Evolutionary conservation across 2,888 invertebrate species (phyloP).

Genomic region (Oxycera nigricornis): DNA sequence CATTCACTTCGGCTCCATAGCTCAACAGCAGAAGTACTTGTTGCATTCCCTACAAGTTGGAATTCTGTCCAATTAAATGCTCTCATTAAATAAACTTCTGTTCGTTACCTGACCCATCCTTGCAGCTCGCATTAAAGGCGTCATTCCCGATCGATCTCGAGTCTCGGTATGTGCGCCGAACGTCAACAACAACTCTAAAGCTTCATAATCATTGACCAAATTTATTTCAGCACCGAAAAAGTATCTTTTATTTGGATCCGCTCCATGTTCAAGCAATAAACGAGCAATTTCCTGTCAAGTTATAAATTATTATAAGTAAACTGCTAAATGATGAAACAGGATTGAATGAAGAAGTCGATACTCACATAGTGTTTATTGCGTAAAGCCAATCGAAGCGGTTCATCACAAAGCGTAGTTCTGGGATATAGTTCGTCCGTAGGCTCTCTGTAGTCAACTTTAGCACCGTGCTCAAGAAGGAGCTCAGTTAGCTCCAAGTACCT

Average conservation of each 20-base stretch:
- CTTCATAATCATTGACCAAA: slow-evolving; percentile 81
- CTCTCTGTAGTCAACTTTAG: slow-evolving; percentile 80
- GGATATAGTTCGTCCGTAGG: slow-evolving; percentile 76
- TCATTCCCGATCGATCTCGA: slow-evolving; percentile 83
- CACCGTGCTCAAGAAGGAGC: slow-evolving; percentile 77
- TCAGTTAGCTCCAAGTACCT: slow-evolving; percentile 74
- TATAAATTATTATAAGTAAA: background rate
- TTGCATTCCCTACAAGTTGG: slow-evolving; percentile 70
- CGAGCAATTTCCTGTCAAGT: slow-evolving; percentile 67
- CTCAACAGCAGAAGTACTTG: slow-evolving; percentile 78
- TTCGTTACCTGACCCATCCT: slow-evolving; percentile 72
- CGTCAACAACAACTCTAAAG: slow-evolving; percentile 79
- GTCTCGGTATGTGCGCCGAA: slow-evolving; percentile 90
- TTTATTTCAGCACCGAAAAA: slow-evolving; percentile 92
- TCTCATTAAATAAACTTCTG: background rate
- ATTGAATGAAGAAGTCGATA: slow-evolving; percentile 39
- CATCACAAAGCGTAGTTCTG: slow-evolving; percentile 78
- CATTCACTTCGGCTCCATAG: slow-evolving; percentile 86
- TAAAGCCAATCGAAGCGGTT: slow-evolving; percentile 87
- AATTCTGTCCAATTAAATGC: background rate
- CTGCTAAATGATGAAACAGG: too few relatives aligned
- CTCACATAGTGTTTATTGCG: slow-evolving; percentile 79
- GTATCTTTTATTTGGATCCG: slow-evolving; percentile 90
- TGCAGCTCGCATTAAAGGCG: slow-evolving; percentile 91
- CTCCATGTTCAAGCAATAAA: slow-evolving; percentile 81